Evolutionary conservation across 1,140 invertebrate species (phyloP).

Genomic region (Branchinecta lynchi): DNA sequence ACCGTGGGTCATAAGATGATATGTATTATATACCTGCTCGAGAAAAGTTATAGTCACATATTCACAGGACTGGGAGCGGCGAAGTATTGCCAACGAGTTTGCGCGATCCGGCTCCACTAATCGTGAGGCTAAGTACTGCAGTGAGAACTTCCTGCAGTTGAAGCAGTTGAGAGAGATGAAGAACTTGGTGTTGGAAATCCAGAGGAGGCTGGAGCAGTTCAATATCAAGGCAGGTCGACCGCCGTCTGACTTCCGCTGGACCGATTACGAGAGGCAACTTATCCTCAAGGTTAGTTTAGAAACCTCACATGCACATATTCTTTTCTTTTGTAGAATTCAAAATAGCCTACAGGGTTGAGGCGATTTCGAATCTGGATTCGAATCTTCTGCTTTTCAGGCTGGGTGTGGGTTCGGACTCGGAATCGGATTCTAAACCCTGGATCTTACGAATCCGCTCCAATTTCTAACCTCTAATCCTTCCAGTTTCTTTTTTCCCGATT

Average conservation of each 20-base stretch:
- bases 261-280: neutral
- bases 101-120: neutral
- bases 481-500: too few species aligned
- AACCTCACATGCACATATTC: too few species aligned
- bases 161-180: constrained; percentile 3
- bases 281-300: neutral
- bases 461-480: too few species aligned
- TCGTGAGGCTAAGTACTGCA: neutral
- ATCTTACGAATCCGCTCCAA: too few species aligned
- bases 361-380: too few species aligned
- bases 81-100: neutral
- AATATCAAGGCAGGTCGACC: neutral
- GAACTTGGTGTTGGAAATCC: neutral
- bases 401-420: too few species aligned
- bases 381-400: too few species aligned
- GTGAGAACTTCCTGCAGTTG: neutral
- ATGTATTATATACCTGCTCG: too few species aligned
- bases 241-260: neutral
- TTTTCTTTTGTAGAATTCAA: too few species aligned
- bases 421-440: too few species aligned
- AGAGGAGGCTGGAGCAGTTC: neutral
- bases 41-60: neutral
- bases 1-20: too few species aligned
- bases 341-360: too few species aligned
- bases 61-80: neutral